Conservation (phyloP, 2,797 vertebrate species). For the Sebastes jordani region DNA sequence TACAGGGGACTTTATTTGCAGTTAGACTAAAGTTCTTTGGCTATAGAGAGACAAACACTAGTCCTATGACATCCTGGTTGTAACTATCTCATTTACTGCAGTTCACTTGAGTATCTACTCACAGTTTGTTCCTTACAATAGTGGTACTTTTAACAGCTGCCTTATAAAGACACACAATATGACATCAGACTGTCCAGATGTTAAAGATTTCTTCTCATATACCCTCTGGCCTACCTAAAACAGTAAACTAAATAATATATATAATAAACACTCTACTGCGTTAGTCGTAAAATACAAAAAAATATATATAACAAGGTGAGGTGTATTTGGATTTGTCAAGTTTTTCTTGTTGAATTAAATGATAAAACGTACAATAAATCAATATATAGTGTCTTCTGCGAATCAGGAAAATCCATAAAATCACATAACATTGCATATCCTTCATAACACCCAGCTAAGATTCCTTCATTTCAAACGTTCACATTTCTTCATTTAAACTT, state of each 20-base stretch:
- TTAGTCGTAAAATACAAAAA: conserved; percentile 62
- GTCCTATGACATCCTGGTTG: conserved; percentile 12
- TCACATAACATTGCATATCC: conserved; percentile 31
- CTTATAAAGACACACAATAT: conserved; percentile 23
- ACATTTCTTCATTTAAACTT: conserved; percentile 36
- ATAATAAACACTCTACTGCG: conserved; percentile 46
- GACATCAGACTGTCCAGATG: conserved; percentile 20
- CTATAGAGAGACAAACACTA: conserved; percentile 53
- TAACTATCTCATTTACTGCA: neutral
- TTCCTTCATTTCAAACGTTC: conserved; percentile 39
- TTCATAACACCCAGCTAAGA: neutral
- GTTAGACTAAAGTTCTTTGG: conserved; percentile 59
- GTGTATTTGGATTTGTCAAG: conserved; percentile 55
- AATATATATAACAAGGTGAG: conserved; percentile 48
- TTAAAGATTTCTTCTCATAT: conserved; percentile 18
- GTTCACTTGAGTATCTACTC: conserved; percentile 6
- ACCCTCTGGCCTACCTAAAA: conserved; percentile 24
- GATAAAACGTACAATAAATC: conserved; percentile 28
- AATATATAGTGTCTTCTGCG: conserved; percentile 19
- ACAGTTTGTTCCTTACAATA: conserved; percentile 11
- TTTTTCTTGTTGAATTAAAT: conserved; percentile 10
- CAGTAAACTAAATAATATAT: conserved; percentile 22
- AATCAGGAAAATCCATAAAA: neutral
- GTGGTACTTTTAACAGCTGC: conserved; percentile 69
- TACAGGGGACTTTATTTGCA: conserved; percentile 59